These are phyloP conservation scores for Dryadula phaetusa DNA, from an alignment of 2,888 invertebrate genomes.

Conservation along the genomic window DNA sequence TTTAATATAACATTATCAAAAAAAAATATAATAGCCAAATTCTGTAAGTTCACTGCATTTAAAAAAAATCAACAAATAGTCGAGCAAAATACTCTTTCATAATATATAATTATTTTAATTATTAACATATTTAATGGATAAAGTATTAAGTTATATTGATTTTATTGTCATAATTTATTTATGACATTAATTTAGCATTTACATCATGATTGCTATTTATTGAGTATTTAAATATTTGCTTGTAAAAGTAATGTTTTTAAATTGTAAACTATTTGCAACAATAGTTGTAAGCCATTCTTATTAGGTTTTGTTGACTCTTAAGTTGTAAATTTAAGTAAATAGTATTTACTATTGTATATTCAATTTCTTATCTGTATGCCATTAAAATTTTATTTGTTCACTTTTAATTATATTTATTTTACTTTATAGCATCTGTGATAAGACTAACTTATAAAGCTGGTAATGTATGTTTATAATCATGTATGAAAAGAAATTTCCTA, in stretches of 20 bases:
- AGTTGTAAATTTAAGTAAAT: not conserved
- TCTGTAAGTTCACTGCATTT: too few relatives aligned
- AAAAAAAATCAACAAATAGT: too few relatives aligned
- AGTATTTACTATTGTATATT: constrained; percentile 8
- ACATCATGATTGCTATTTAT: not conserved
- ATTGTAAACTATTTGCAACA: not conserved
- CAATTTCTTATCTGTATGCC: not conserved
- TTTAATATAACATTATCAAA: not conserved
- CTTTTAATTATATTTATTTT: constrained; percentile 7
- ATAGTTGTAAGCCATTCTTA: not conserved
- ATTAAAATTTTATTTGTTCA: constrained; percentile 11
- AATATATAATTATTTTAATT: too few relatives aligned
- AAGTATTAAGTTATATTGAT: not conserved
- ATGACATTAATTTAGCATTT: not conserved
- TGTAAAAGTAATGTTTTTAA: not conserved
- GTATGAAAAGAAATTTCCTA: not conserved
- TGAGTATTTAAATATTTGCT: not conserved
- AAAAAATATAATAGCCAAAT: not conserved
- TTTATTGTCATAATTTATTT: not conserved
- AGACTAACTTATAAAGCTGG: not conserved
- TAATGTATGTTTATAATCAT: not conserved
- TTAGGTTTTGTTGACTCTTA: constrained; percentile 4
- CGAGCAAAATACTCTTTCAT: too few relatives aligned
- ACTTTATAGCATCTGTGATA: not conserved
- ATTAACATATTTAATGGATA: too few relatives aligned